Percentiles rank a stretch among this genome's conserved stretches.
Conservation (phyloP, 2,888 invertebrate species). For the Heliconius hortense region DNA sequence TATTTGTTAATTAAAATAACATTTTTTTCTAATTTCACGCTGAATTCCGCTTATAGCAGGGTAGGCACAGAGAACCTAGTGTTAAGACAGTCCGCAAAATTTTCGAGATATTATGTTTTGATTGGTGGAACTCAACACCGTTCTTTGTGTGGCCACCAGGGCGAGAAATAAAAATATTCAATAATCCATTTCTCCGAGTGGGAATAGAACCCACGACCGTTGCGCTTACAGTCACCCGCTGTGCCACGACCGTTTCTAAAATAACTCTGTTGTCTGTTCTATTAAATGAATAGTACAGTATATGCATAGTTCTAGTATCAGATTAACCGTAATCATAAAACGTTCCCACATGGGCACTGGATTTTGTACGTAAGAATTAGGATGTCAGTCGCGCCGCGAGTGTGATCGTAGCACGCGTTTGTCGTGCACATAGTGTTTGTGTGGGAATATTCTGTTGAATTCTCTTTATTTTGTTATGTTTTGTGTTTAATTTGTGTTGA, state of each 20-base stretch:
- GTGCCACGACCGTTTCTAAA: not conserved
- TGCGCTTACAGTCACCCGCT: not conserved
- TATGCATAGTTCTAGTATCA: conserved; percentile 16
- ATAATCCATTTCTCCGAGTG: not conserved
- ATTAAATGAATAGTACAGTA: not conserved
- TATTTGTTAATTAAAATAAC: not conserved
- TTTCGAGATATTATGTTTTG: not conserved
- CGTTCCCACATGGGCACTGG: conserved; percentile 44
- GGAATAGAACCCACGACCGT: not conserved
- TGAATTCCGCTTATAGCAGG: not conserved
- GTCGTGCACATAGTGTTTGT: conserved; percentile 31
- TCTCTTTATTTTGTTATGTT: conserved; percentile 34
- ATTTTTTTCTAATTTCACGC: not conserved
- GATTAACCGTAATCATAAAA: conserved; percentile 42
- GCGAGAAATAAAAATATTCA: not conserved
- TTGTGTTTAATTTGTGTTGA: conserved; percentile 22
- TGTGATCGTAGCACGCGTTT: conserved; percentile 60
- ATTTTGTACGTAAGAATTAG: conserved; percentile 60
- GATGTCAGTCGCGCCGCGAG: conserved; percentile 67
- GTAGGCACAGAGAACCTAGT: not conserved
- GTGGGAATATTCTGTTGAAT: conserved; percentile 32
- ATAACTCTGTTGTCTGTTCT: not conserved
- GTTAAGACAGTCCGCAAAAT: not conserved
- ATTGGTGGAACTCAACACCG: not conserved
- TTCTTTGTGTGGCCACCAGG: not conserved